Conservation (phyloP, 2,797 vertebrate genomes). For the Denticeps clupeoides region DNA sequence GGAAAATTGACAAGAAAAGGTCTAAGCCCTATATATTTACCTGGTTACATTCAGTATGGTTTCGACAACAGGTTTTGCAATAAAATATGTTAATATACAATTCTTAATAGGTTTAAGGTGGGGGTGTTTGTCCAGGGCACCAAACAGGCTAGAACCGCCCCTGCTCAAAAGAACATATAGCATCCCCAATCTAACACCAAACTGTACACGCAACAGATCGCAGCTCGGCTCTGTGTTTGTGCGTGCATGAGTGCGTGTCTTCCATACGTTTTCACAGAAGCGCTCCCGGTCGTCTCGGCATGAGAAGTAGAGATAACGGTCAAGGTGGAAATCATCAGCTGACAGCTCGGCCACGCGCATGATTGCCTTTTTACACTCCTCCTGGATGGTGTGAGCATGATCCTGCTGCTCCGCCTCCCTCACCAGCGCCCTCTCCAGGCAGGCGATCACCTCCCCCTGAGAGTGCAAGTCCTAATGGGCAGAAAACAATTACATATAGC, state of each 20-base stretch:
- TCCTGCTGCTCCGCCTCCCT: slow-evolving; percentile 73
- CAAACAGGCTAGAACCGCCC: too few species aligned
- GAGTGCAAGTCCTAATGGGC: slow-evolving; percentile 79
- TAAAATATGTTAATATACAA: too few species aligned
- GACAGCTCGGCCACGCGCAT: slow-evolving; percentile 92
- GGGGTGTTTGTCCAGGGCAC: too few species aligned
- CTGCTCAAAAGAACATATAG: too few species aligned
- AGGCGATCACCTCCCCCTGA: slow-evolving; percentile 91
- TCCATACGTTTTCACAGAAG: slow-evolving; percentile 81
- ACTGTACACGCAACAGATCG: too few species aligned
- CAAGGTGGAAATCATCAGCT: slow-evolving; percentile 89
- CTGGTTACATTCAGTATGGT: too few species aligned
- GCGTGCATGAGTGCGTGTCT: not conserved
- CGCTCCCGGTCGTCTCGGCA: slow-evolving; percentile 88
- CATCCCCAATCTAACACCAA: too few species aligned
- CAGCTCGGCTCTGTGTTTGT: too few species aligned
- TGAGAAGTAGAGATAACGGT: slow-evolving; percentile 87
- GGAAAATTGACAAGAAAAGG: too few species aligned
- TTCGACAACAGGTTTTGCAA: too few species aligned
- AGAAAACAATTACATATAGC: not conserved
- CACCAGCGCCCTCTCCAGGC: slow-evolving; percentile 85
- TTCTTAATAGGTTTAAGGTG: too few species aligned
- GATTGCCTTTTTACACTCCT: slow-evolving; percentile 86
- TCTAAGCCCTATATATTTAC: too few species aligned
- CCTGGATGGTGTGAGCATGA: slow-evolving; percentile 58